A percentile compares a stretch with the other conserved stretches of the same genome.
Conservation (phyloP, 2,888 invertebrate genomes). For the Syrista parreyssii region DNA sequence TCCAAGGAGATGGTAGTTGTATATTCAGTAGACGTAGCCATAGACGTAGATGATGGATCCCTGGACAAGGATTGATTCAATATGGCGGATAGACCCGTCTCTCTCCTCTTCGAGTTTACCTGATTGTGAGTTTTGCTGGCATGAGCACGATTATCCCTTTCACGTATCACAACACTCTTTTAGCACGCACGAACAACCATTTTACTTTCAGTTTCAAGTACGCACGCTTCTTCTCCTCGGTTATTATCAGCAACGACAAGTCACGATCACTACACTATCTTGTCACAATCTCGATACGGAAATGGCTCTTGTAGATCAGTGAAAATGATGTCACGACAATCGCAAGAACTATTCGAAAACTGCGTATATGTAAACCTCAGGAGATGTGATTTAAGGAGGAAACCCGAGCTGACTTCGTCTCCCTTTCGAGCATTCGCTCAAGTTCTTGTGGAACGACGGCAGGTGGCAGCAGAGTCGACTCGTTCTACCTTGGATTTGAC, state of each 20-base stretch:
- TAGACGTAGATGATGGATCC: neutral
- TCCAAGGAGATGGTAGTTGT: neutral
- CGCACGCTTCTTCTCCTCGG: neutral
- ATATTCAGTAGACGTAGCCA: neutral
- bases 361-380: conserved; percentile 49
- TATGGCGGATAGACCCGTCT: neutral
- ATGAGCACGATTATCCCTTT: neutral
- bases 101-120: neutral
- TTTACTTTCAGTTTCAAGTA: neutral
- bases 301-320: neutral
- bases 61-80: neutral
- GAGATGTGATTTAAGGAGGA: conserved; percentile 58
- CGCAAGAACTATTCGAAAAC: neutral
- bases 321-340: neutral
- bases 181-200: neutral
- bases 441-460: neutral
- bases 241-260: neutral
- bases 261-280: neutral
- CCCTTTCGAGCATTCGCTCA: neutral
- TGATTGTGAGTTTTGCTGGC: neutral
- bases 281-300: neutral
- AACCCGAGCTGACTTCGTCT: neutral
- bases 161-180: neutral
- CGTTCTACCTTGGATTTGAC: neutral
- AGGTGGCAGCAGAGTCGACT: neutral